Evolutionary conservation across 2,797 vertebrate genomes (phyloP).

Genomic region (Tinamus major): DNA sequence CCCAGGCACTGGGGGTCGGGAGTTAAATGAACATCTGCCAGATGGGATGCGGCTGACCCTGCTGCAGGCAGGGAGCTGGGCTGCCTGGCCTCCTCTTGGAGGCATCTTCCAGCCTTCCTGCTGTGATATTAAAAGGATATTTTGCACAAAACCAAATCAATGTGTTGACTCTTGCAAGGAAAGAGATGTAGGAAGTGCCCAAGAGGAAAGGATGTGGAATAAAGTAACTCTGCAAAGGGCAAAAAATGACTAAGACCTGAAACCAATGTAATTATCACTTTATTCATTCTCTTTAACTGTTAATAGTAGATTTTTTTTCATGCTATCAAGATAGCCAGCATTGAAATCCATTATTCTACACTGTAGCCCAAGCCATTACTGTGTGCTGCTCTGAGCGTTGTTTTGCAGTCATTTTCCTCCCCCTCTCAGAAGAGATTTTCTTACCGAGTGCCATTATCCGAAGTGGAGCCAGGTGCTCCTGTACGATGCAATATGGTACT

Average conservation of each 20-base stretch:
- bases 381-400: not conserved
- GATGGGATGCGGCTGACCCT: not conserved
- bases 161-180: not conserved
- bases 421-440: not conserved
- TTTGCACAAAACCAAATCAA: not conserved
- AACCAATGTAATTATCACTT: not conserved
- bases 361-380: not conserved
- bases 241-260: not conserved
- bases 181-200: not conserved
- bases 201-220: not conserved
- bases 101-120: not conserved
- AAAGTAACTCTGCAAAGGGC: not conserved
- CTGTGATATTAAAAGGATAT: not conserved
- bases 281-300: slow-evolving; percentile 28
- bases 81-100: not conserved
- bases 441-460: not conserved
- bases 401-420: not conserved
- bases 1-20: not conserved
- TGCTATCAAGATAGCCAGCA: rapidly evolving
- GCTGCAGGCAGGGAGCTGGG: not conserved
- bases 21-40: slow-evolving; percentile 21
- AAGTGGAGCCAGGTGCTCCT: not conserved
- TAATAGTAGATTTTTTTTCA: not conserved
- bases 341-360: not conserved
- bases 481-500: not conserved